Base-by-base conservation (phyloP, 2,888 invertebrate species). In the Volucella zonaria region DNA sequence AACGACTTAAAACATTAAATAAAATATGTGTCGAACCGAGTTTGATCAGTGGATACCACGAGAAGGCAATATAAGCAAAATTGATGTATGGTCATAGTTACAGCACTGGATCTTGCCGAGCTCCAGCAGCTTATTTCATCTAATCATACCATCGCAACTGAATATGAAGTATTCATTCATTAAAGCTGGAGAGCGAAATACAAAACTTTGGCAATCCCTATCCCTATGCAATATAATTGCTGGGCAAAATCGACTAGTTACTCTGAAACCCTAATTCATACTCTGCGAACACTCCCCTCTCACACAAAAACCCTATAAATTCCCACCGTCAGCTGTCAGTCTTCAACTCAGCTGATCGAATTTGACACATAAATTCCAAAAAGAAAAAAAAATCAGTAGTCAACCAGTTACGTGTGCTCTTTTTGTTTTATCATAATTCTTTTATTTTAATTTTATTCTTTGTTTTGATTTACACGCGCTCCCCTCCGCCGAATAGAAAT, bases 341-440 rank as follows among this genome's bases (percentile, higher is more conserved):
- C 10, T 10, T 0, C 8, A 43, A 12, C 54, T 14, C 83, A 83
- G 75, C 83, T 83, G 83, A 75, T 71, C 9, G 15, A 8, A 18
- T 15, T 45, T 74, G 83, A 54, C 79, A 71, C 4, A 11, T 56
- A 64, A 58, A 42, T 51, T 45, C 8, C 14, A 59, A 38, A 42
- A 10, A 18, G 47, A 38, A 12, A 8, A 74, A 68, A 9, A 58
- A 71, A 59, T 51, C 59, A 43, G 76, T 14, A 52, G 56, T 62
- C 71, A 58, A 56, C 14, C 1, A 45, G 80, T 83, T 83, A 76
- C 83, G 83, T 83, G 79, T 83, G 66, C 54, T 23, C 38, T 51
- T 75, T 80, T 71, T 71, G 45, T 80, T 80, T 71, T 66, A 61
- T 45, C 9, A 15, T 42, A 47, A 45, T 71, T 81, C 64, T 42